Evolutionary conservation across 2,888 invertebrate species (phyloP).

Genomic region (Chironomus tentans): DNA sequence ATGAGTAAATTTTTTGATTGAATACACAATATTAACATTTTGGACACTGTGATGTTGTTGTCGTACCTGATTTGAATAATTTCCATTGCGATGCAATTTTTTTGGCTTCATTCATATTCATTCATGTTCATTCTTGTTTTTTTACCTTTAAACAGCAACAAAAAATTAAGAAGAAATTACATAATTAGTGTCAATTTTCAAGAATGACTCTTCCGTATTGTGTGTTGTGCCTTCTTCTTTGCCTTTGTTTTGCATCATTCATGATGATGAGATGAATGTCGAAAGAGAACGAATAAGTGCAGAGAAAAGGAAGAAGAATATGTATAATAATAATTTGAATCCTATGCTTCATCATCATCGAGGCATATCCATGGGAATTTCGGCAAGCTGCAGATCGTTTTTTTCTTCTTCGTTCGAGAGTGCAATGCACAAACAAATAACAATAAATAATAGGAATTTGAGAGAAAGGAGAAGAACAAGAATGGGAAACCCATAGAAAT

Average conservation of each 20-base stretch:
- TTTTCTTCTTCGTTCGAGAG: not conserved
- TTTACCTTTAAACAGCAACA: not conserved
- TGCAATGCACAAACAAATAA: not conserved
- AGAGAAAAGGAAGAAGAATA: not conserved
- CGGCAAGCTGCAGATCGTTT: conserved; percentile 18
- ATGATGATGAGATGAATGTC: not conserved
- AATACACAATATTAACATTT: not conserved
- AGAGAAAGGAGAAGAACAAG: not conserved
- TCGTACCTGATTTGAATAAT: not conserved
- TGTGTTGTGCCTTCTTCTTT: not conserved
- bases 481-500: not conserved
- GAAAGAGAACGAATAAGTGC: not conserved
- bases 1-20: not conserved
- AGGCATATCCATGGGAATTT: conserved; percentile 23
- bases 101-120: not conserved
- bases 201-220: not conserved
- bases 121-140: not conserved
- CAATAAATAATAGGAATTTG: not conserved
- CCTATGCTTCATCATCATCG: not conserved
- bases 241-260: not conserved
- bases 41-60: not conserved
- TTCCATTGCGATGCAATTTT: not conserved
- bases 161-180: not conserved
- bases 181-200: conserved; percentile 10
- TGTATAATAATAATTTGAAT: not conserved